Conservation (phyloP, 2,797 vertebrate genomes). For the Pristis pectinata region DNA sequence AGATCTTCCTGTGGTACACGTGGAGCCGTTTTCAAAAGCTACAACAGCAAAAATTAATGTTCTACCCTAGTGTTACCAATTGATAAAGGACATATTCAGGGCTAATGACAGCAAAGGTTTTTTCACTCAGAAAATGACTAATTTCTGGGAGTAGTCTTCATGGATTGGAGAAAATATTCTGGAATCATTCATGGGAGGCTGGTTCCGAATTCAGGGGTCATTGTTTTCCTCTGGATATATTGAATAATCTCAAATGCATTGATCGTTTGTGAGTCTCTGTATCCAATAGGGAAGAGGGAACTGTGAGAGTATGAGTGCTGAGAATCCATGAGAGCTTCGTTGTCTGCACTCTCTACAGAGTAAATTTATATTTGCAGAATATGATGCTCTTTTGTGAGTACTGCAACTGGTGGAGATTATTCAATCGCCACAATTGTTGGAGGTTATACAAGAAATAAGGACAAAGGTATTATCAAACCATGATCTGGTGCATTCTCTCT, state of each 20-base stretch:
- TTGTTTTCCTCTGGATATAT: background rate
- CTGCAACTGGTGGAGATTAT: background rate
- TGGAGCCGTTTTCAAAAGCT: too few species aligned
- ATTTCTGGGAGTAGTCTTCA: background rate
- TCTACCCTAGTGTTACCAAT: too few species aligned
- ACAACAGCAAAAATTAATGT: too few species aligned
- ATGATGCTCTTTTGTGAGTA: background rate
- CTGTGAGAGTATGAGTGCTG: background rate
- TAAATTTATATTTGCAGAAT: background rate
- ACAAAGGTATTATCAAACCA: background rate
- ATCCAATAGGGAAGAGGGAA: background rate
- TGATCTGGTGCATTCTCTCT: background rate
- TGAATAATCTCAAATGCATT: background rate
- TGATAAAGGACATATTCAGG: background rate
- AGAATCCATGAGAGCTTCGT: background rate
- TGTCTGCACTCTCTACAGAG: background rate
- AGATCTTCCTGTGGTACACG: too few species aligned
- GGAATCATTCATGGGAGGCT: background rate
- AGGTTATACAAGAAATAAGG: background rate
- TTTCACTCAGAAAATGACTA: background rate
- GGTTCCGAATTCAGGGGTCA: background rate
- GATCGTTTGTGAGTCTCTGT: too few species aligned
- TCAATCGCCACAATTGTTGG: background rate
- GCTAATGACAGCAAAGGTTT: background rate
- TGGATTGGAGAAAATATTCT: background rate